Base-by-base conservation (phyloP, 2,113 vertebrate species). In the Ophthalmotilapia sp. region DNA sequence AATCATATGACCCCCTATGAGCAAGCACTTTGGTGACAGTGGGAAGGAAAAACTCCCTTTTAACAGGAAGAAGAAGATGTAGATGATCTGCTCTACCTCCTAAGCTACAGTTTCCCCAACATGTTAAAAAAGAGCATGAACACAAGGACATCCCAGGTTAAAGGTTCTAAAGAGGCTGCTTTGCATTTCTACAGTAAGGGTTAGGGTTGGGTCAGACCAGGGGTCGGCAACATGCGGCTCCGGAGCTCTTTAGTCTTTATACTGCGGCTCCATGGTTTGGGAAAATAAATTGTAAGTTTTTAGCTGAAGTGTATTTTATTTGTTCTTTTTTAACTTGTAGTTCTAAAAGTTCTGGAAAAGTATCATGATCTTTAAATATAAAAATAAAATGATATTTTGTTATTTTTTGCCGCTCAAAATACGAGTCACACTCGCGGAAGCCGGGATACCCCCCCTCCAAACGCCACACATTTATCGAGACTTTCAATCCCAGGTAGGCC, bases 391-490 rank as follows among this genome's bases (percentile, higher is more conserved):
- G 2, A 54, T 12, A 54, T 23, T 54, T 54, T 54, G 10, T 12
- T 54, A 54, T 23, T 54, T 54, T 54, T 23, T 54, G 53, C 6
- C 1, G 5, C 51, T 54, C 51, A 54, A 54, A 21, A 54, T 1
- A 54, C 1, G n/a, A 6, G 51, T 23, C 10, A 54, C n/a, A 54
- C n/a, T 54, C 2, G n/a, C n/a, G 6, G n/a, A 54, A 54, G n/a
- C n/a, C 0, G 3, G 53, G 0, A 54, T 54, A 23, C 53, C 7
- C 45, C 19, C 51, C 5, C 19, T 2, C n/a, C n/a, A 54, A 54
- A 54, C n/a, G 5, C n/a, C 51, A 12, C 5, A 1, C 51, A 12
- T 54, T 54, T 54, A 21, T 54, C 3, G 51, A 54, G n/a, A 54
- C 10, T 54, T 54, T 54, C 53, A 54, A 6, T 10, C 53, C 6